phyloP scores from a whole-genome alignment of 1,140 invertebrate species.

The Campoletis sonorensis region DNA sequence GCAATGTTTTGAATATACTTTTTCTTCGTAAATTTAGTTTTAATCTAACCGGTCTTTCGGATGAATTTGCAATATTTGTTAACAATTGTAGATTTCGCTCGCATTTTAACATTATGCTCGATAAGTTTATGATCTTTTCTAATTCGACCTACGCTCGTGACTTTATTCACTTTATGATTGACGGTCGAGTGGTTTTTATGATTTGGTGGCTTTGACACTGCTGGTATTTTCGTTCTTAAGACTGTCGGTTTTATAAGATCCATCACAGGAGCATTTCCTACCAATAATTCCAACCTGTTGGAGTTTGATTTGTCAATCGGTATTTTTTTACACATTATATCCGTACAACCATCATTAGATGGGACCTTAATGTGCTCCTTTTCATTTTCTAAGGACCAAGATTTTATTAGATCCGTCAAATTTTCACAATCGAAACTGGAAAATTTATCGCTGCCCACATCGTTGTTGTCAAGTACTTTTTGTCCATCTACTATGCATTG shows the following conservation, averaged over 20 bases:
- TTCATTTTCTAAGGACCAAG: no score
- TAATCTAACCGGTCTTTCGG: not conserved
- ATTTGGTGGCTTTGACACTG: no score
- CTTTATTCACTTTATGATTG: not conserved
- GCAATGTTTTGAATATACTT: constrained; percentile 17
- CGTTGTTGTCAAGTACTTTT: not conserved
- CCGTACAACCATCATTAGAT: not conserved
- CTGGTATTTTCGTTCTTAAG: no score
- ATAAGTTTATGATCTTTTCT: not conserved
- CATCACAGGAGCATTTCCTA: not conserved
- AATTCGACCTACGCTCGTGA: not conserved
- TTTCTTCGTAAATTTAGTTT: not conserved
- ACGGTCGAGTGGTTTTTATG: no score
- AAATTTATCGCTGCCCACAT: not conserved
- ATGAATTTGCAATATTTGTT: constrained; percentile 3
- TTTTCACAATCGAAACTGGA: no score
- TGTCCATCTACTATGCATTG: no score
- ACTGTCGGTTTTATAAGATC: no score
- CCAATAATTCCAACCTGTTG: no score
- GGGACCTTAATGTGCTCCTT: not conserved
- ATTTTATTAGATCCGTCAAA: no score
- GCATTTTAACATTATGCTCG: not conserved
- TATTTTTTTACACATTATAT: not conserved
- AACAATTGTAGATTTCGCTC: not conserved
- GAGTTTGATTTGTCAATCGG: not conserved